These are phyloP conservation scores for Orbicella faveolata DNA, from an alignment of 64 coral and sea anemone species.

Conservation along the genomic window DNA sequence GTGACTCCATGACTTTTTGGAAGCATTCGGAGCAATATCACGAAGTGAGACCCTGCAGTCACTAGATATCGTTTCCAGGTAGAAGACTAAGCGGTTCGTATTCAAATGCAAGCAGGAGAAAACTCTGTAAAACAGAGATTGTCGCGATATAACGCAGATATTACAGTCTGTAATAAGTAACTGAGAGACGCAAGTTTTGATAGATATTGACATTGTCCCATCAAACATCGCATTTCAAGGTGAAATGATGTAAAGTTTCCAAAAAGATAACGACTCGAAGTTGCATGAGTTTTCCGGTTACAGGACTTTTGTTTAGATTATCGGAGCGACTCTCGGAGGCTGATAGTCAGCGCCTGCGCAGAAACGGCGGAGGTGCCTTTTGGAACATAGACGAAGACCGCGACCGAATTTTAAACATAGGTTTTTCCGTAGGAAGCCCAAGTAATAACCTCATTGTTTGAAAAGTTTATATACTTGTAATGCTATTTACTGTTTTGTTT, in stretches of 20 bases:
- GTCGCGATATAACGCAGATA: background rate
- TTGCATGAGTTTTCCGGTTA: background rate
- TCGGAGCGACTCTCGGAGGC: background rate
- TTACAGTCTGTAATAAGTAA: slow-evolving; percentile 1
- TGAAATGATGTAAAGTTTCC: slow-evolving; percentile 11
- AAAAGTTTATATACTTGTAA: slow-evolving; percentile 14
- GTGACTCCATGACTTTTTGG: background rate
- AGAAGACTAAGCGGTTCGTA: background rate
- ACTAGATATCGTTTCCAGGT: background rate
- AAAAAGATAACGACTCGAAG: background rate
- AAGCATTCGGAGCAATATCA: slow-evolving; percentile 5
- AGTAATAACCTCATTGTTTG: slow-evolving; percentile 17
- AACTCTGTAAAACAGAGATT: too few relatives aligned
- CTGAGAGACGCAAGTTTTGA: slow-evolving; percentile 7
- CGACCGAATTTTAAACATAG: slow-evolving; percentile 25
- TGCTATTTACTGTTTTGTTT: slow-evolving; percentile 21
- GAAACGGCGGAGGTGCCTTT: background rate
- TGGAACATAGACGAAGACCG: background rate
- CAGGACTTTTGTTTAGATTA: background rate
- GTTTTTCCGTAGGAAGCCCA: background rate
- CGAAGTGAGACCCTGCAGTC: slow-evolving; percentile 16
- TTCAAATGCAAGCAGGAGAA: too few relatives aligned
- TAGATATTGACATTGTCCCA: slow-evolving; percentile 9
- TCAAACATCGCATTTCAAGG: slow-evolving; percentile 5
- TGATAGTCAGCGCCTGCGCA: slow-evolving; percentile 7